These are phyloP conservation scores for Ophion obscuratus DNA, from an alignment of 2,888 invertebrate genomes.

Conservation along the genomic window DNA sequence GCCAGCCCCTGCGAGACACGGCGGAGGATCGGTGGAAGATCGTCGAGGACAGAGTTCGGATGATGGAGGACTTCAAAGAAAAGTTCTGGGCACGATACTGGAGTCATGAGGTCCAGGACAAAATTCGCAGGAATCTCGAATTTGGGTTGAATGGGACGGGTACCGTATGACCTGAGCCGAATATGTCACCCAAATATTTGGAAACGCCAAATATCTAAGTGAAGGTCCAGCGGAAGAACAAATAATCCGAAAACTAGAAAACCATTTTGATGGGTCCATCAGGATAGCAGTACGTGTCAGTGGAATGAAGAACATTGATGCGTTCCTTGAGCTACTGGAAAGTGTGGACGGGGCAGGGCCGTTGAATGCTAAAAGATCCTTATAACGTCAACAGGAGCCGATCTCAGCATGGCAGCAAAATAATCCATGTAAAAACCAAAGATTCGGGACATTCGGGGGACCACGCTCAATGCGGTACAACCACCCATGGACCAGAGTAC, in stretches of 20 bases:
- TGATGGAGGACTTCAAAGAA: background rate
- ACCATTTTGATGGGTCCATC: conserved; percentile 3
- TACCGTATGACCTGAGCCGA: background rate
- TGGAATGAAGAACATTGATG: background rate
- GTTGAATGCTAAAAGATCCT: background rate
- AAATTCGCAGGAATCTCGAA: background rate
- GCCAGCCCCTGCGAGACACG: background rate
- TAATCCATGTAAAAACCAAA: background rate
- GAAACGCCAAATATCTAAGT: background rate
- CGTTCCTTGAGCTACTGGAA: background rate
- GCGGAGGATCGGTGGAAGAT: background rate
- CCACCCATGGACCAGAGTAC: too few species aligned
- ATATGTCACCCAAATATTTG: background rate
- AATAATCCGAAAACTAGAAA: background rate
- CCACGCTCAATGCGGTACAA: too few species aligned
- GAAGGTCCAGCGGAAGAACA: background rate
- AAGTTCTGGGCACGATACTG: conserved; percentile 19
- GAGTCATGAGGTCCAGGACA: conserved; percentile 17
- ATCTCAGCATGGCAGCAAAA: background rate
- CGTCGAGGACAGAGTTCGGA: background rate
- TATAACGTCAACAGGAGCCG: background rate
- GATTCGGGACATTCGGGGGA: too few species aligned
- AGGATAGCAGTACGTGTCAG: background rate
- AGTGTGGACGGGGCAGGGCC: background rate
- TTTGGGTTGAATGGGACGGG: background rate